A percentile compares a stretch with the other conserved stretches of the same genome.
These are phyloP conservation scores for Cygnus olor DNA, from an alignment of 2,797 vertebrate species.

Conservation along the genomic window DNA sequence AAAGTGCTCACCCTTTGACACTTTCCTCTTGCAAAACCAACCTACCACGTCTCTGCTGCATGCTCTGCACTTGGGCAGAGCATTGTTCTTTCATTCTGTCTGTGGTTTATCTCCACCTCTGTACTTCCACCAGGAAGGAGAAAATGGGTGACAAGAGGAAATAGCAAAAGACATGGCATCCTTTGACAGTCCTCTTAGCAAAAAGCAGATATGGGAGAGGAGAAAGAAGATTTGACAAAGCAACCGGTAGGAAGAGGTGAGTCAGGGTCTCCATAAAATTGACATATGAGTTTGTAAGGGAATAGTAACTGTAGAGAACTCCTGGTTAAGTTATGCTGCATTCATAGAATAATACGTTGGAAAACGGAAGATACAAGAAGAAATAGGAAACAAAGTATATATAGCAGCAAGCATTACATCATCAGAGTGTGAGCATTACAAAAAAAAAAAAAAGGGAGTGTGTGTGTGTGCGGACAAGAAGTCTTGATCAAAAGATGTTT, in stretches of 20 bases:
- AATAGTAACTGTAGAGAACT: not conserved
- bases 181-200: not conserved
- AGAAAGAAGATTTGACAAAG: not conserved
- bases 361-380: not conserved
- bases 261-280: not conserved
- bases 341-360: not conserved
- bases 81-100: not conserved
- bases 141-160: not conserved
- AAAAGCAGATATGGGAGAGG: not conserved
- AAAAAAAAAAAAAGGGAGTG: not conserved
- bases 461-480: not conserved
- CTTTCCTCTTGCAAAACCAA: not conserved
- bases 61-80: not conserved
- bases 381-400: not conserved
- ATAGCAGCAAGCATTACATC: not conserved
- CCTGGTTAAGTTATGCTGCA: not conserved
- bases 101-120: not conserved
- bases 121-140: not conserved
- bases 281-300: not conserved
- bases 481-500: not conserved
- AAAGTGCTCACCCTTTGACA: not conserved
- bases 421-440: not conserved
- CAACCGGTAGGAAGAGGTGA: not conserved
- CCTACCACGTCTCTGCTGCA: not conserved
- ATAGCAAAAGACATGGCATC: rapidly evolving